Conservation (phyloP, 2,797 vertebrate genomes). For the Amphiprion clarkii region DNA sequence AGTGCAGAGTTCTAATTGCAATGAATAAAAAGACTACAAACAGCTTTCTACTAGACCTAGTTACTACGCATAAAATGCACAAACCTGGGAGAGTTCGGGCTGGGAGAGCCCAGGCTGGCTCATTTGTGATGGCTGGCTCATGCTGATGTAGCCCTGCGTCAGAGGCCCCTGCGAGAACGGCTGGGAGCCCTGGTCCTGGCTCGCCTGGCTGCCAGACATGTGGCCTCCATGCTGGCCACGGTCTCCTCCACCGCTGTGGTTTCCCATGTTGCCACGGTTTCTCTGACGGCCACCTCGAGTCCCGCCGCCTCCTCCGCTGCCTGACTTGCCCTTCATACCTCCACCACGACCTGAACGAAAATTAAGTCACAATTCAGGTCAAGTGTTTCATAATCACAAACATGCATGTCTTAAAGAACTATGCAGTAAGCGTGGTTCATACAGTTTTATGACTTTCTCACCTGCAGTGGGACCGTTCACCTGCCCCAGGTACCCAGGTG, state of each 20-base stretch:
- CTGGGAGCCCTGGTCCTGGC: constrained; percentile 95
- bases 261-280: constrained; percentile 89
- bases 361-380: neutral
- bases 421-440: neutral
- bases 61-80: neutral
- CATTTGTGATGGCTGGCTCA: constrained; percentile 99
- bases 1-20: too few relatives aligned
- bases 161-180: constrained; percentile 97
- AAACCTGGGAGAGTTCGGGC: constrained; percentile 95
- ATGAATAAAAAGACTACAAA: neutral
- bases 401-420: neutral
- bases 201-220: constrained; percentile 90
- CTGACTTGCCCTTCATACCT: constrained; percentile 90
- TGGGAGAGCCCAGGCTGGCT: constrained; percentile 97
- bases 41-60: neutral
- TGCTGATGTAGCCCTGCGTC: constrained; percentile 97
- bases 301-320: constrained; percentile 90
- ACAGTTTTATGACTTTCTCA: constrained; percentile 58
- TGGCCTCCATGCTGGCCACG: constrained; percentile 77
- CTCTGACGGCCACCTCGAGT: constrained; percentile 91
- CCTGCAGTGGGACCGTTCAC: constrained; percentile 92
- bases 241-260: constrained; percentile 56
- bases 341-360: constrained; percentile 87
- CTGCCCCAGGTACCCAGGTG: constrained; percentile 93
- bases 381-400: neutral